Conservation (phyloP, 2,888 invertebrate genomes). For the Diadegma fenestrale region DNA sequence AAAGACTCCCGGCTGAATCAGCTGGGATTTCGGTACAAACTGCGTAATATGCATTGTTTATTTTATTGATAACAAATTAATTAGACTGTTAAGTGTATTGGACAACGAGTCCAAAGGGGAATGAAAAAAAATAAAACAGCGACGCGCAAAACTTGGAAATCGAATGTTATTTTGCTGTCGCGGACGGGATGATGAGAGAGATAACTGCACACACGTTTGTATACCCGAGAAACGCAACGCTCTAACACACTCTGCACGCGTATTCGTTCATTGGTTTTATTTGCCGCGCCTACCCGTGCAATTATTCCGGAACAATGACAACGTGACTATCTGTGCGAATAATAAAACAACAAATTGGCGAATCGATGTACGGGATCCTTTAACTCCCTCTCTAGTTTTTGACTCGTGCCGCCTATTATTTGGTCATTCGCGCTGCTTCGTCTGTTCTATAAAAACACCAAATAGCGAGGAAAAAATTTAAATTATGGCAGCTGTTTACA, state of each 20-base stretch:
- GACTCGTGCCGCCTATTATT: conserved; percentile 39
- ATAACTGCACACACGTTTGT: conserved; percentile 4
- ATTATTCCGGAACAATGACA: conserved; percentile 64
- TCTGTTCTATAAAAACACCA: conserved; percentile 6
- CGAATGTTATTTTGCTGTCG: conserved; percentile 44
- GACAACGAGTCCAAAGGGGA: conserved; percentile 50
- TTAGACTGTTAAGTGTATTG: conserved; percentile 57
- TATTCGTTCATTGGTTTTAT: conserved; percentile 53
- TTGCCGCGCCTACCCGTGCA: conserved; percentile 31
- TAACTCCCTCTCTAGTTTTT: conserved; percentile 27
- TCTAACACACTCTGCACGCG: conserved; percentile 16
- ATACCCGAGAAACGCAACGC: conserved; percentile 28
- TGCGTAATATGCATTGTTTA: not conserved
- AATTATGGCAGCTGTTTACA: not conserved
- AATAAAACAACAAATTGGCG: conserved; percentile 66
- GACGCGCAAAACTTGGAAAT: conserved; percentile 48
- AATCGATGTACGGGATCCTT: conserved; percentile 41
- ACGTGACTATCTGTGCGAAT: conserved; percentile 60
- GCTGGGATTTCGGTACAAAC: not conserved
- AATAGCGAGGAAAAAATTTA: not conserved
- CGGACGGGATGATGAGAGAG: not conserved
- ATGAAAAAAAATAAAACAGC: conserved; percentile 22
- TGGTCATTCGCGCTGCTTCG: conserved; percentile 17
- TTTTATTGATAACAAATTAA: conserved; percentile 51
- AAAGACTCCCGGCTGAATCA: not conserved